Evolutionary conservation across 2,888 invertebrate species (phyloP).

Genomic region (Andrena bucephala): DNA sequence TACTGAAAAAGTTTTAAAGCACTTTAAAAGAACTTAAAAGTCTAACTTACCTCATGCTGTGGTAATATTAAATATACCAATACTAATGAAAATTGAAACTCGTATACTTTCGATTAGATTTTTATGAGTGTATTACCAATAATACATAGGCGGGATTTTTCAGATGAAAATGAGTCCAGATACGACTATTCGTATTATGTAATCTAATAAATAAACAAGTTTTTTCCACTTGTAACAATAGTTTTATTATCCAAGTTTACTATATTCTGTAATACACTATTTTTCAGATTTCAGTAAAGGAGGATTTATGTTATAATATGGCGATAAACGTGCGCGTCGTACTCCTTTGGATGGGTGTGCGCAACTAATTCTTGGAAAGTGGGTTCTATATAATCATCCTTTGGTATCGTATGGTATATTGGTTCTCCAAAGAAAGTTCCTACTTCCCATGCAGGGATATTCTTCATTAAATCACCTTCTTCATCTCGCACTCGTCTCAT

Average conservation of each 20-base stretch:
- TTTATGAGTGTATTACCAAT: no score
- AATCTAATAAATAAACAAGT: neutral
- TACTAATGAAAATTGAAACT: no score
- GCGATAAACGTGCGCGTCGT: accelerated
- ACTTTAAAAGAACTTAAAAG: no score
- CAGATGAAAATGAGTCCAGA: no score
- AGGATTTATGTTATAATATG: neutral
- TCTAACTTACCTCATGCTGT: no score
- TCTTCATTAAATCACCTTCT: conserved; percentile 94
- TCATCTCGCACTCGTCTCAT: conserved; percentile 92
- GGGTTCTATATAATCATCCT: neutral
- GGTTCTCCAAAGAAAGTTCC: conserved; percentile 96
- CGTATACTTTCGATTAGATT: no score
- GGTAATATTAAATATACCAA: no score
- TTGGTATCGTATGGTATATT: conserved; percentile 86
- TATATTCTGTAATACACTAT: conserved; percentile 14
- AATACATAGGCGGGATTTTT: no score
- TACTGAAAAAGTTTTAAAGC: no score
- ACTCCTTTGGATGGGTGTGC: accelerated
- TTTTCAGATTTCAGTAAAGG: neutral
- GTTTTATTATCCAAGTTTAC: conserved; percentile 12
- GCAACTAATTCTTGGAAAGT: accelerated
- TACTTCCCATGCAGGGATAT: conserved; percentile 96
- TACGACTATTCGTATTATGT: no score
- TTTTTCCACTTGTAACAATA: neutral